Evolutionary conservation across 2,888 invertebrate species (phyloP).

Genomic region (Agrochola litura): DNA sequence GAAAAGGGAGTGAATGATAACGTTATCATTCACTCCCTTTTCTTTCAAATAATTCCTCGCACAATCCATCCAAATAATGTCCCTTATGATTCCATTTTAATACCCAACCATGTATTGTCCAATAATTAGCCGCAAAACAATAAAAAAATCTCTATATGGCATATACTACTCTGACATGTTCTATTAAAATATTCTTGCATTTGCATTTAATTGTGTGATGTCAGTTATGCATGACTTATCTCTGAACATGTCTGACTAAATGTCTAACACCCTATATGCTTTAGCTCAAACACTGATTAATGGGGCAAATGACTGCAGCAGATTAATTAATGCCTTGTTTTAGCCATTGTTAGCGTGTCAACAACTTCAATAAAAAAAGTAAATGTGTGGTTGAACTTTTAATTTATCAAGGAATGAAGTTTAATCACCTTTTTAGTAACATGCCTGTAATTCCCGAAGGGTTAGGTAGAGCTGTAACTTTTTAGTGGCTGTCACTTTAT

Average conservation of each 20-base stretch:
- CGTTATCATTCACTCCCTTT: too few species aligned
- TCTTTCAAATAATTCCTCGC: too few species aligned
- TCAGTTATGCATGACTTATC: slow-evolving; percentile 32
- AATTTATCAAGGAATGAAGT: slow-evolving; percentile 9
- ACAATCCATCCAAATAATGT: too few species aligned
- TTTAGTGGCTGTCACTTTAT: background rate
- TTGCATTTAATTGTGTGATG: slow-evolving; percentile 31
- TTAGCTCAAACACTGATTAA: slow-evolving; percentile 40
- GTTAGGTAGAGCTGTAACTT: background rate
- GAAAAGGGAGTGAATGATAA: too few species aligned
- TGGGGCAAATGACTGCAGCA: slow-evolving; percentile 33
- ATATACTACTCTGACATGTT: slow-evolving; percentile 9
- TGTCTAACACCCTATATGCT: slow-evolving; percentile 9
- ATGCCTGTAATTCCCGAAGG: background rate
- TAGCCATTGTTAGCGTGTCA: slow-evolving; percentile 20
- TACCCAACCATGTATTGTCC: slow-evolving; percentile 3
- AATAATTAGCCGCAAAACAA: background rate
- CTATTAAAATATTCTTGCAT: slow-evolving; percentile 30
- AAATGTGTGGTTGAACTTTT: slow-evolving; percentile 22
- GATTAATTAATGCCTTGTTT: slow-evolving; percentile 14
- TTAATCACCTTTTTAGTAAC: slow-evolving; percentile 8
- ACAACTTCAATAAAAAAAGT: slow-evolving; percentile 4
- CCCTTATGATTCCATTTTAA: background rate
- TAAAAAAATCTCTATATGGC: background rate
- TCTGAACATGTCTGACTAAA: slow-evolving; percentile 9